Evolutionary conservation across 1,140 invertebrate species (phyloP), one percentile per base, ranked within the genome.

Genomic region (Maconellicoccus hirsutus): DNA sequence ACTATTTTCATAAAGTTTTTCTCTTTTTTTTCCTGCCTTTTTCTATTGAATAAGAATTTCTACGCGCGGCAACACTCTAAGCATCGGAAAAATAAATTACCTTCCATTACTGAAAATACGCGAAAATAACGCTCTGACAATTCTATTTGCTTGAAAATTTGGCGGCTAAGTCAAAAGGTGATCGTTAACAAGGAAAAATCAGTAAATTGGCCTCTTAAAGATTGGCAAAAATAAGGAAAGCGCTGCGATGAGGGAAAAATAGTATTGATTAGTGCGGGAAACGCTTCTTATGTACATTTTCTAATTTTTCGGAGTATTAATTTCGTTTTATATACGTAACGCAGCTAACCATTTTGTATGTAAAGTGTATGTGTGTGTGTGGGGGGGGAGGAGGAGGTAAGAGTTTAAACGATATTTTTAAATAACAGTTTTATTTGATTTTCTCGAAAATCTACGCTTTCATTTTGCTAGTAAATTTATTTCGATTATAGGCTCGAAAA

Each of bases 31-130:
- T 12, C 29, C 29, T 33, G 4, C 4, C 29, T 33, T 33, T 16
- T 8, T 52, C 12, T 8, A 8, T 16, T 19, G 42, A 52, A 16
- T 19, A 52, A 14, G 42, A 16, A 3, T 52, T 52, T 52, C 42
- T 3, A 16, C 42, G n/a, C 12, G 16, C 4, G 4, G n/a, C n/a
- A 52, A 6, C 2, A 52, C 12, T 6, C 42, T 52, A 8, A 52
- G n/a, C 42, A 52, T 52, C 2, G n/a, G 42, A 52, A 52, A 52
- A 52, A 52, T 52, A 52, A 52, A 52, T 52, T 52, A 52, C 42
- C 42, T 16, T 52, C 42, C 42, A 52, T 52, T 52, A 52, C 42
- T 52, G 29, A 33, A 33, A 33, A 33, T 33, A n/a, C n/a, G 29
- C 42, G 42, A 52, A 52, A 52, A 52, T 52, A 52, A 52, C 42